A percentile compares a stretch with the other conserved stretches of the same genome.
phyloP scores from a whole-genome alignment of 2,113 vertebrate species.

The Fregata magnificens region DNA sequence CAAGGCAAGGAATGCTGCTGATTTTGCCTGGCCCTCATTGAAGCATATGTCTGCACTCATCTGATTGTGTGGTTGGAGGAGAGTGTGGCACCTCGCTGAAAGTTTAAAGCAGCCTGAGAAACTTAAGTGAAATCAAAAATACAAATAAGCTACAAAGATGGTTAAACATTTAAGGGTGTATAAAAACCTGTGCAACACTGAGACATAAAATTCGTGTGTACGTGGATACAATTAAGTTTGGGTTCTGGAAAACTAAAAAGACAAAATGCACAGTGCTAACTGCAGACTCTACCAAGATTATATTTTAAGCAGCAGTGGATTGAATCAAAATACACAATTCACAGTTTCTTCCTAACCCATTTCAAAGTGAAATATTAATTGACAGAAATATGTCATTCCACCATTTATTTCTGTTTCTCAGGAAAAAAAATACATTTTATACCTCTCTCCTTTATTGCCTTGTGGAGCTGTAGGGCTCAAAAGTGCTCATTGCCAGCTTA shows the following conservation, averaged over 20 bases:
- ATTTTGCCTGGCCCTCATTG: background rate
- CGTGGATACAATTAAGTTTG: background rate
- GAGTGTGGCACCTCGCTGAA: background rate
- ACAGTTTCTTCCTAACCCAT: constrained; percentile 34
- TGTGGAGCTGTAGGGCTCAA: background rate
- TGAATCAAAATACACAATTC: constrained; percentile 32
- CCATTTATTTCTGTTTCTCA: background rate
- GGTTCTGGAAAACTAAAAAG: background rate
- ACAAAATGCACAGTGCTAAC: background rate
- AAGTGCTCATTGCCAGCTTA: background rate
- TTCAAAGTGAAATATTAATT: constrained; percentile 62
- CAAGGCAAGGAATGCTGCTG: background rate
- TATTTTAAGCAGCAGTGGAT: constrained; percentile 12
- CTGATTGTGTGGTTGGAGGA: background rate
- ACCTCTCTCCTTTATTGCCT: background rate
- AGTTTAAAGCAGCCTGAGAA: background rate
- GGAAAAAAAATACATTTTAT: background rate
- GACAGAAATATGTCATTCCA: constrained; percentile 10
- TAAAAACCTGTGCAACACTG: background rate
- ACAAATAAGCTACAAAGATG: background rate
- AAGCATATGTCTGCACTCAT: background rate
- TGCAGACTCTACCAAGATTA: background rate
- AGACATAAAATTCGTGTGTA: background rate
- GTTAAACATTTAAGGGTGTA: background rate
- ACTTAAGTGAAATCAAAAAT: background rate